A percentile compares a stretch with the other conserved stretches of the same genome.
These are phyloP conservation scores for Mesoclemmys tuberculata DNA, from an alignment of 2,113 vertebrate genomes.

Conservation along the genomic window DNA sequence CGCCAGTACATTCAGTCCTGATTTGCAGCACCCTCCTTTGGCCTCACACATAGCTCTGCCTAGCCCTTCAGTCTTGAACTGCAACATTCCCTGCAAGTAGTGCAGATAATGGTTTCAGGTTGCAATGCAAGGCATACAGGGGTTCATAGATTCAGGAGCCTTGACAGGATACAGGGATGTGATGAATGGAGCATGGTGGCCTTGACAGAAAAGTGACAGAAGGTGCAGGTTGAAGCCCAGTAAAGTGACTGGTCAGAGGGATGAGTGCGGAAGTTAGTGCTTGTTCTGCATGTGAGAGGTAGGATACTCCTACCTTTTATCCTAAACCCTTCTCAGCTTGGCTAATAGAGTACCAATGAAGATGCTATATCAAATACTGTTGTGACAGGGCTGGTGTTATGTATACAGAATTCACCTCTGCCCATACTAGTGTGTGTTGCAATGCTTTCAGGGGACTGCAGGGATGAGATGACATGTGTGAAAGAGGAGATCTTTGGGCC, in stretches of 20 bases:
- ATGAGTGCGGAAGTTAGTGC: background rate
- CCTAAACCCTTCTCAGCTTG: background rate
- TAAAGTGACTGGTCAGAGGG: background rate
- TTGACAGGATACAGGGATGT: background rate
- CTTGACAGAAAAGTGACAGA: background rate
- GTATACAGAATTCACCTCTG: background rate
- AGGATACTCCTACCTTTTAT: too few species aligned
- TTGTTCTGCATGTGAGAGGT: background rate
- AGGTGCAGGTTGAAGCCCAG: background rate
- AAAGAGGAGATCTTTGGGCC: conserved; percentile 98
- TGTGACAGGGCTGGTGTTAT: background rate
- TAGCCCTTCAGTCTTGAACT: background rate
- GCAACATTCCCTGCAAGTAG: background rate
- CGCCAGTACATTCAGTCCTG: background rate
- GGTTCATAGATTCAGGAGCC: background rate
- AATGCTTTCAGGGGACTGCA: conserved; percentile 86
- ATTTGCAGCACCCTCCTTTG: background rate
- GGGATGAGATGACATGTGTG: conserved; percentile 94
- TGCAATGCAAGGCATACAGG: background rate
- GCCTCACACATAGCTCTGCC: background rate
- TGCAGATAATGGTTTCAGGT: background rate
- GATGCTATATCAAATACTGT: rapidly evolving
- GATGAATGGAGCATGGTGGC: background rate
- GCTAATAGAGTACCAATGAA: background rate
- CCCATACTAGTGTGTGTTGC: background rate